Percentiles rank a stretch among this genome's conserved stretches.
These are phyloP conservation scores for Crotalus horridus DNA, from an alignment of 2,113 vertebrate species.

Conservation along the genomic window DNA sequence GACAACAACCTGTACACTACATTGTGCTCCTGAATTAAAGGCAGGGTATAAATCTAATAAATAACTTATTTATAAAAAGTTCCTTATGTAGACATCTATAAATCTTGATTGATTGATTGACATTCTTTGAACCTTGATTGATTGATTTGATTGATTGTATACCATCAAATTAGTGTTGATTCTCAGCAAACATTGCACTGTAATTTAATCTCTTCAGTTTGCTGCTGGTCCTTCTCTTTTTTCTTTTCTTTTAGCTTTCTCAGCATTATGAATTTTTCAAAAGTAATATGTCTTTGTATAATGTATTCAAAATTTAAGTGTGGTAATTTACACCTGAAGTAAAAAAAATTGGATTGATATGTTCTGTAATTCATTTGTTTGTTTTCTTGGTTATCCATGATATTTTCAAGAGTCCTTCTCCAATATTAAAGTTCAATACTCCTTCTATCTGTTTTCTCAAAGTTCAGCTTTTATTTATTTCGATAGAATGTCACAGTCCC, in stretches of 20 bases:
- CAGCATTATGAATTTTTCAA: background rate
- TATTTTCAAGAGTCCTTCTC: background rate
- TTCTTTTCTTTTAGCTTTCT: background rate
- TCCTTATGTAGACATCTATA: background rate
- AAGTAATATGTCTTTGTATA: background rate
- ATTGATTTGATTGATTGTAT: background rate
- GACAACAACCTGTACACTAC: background rate
- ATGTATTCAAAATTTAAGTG: background rate
- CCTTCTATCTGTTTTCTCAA: background rate
- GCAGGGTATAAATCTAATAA: background rate
- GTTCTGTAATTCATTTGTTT: background rate
- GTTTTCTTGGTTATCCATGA: background rate
- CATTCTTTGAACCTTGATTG: background rate
- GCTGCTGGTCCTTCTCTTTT: background rate
- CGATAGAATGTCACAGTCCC: background rate
- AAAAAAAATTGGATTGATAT: background rate
- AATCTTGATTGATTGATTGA: background rate
- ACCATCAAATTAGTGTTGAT: background rate
- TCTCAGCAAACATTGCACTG: background rate
- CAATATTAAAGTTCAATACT: background rate
- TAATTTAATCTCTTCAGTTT: background rate
- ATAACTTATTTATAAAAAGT: background rate
- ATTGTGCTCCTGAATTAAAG: background rate
- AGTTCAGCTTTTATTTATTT: background rate
- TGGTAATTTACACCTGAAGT: background rate